Conservation (phyloP, 1,140 invertebrate genomes). For the Macrosteles quadrilineatus region DNA sequence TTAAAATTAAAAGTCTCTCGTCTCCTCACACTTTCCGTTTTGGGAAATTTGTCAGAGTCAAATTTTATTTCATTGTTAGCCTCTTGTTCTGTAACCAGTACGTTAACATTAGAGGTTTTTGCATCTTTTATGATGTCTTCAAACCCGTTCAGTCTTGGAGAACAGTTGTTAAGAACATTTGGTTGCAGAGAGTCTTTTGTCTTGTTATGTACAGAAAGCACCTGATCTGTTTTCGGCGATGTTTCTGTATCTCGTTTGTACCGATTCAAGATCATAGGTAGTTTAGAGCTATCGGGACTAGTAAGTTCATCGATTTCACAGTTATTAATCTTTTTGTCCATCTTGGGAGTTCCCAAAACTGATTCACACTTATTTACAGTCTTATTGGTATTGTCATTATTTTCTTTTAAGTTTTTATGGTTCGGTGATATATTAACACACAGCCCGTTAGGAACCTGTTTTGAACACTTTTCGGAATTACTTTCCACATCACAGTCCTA, state of each 20-base stretch:
- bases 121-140: conserved; percentile 65
- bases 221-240: background rate
- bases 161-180: conserved; percentile 30
- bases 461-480: background rate
- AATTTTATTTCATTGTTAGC: conserved; percentile 58
- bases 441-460: background rate
- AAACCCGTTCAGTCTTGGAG: conserved; percentile 43
- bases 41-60: conserved; percentile 66
- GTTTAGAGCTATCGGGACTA: conserved; percentile 44
- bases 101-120: conserved; percentile 66
- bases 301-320: conserved; percentile 40
- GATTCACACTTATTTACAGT: background rate
- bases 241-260: background rate
- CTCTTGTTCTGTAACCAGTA: conserved; percentile 56
- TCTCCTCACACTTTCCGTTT: conserved; percentile 44
- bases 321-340: conserved; percentile 17
- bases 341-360: background rate
- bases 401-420: conserved; percentile 9
- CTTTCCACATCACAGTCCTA: conserved; percentile 13
- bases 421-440: background rate
- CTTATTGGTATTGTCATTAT: background rate
- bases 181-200: conserved; percentile 20
- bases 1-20: conserved; percentile 36
- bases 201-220: background rate
- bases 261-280: background rate